Conservation (phyloP, 2,888 invertebrate genomes). For the Melanchra persicariae region DNA sequence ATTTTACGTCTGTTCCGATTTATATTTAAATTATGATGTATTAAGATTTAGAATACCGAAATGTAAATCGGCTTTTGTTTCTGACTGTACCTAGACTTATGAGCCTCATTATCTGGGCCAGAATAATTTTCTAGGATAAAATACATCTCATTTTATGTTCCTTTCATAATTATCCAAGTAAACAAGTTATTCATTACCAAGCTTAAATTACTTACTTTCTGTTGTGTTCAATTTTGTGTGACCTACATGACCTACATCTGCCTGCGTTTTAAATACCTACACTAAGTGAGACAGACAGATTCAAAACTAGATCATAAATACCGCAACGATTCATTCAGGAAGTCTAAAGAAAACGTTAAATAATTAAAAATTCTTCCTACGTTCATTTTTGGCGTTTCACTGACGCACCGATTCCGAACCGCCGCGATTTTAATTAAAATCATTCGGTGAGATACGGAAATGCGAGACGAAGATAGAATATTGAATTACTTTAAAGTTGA, state of each 20-base stretch:
- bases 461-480: constrained; percentile 47
- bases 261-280: no score
- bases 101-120: no score
- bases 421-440: constrained; percentile 64
- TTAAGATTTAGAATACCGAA: no score
- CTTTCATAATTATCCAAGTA: neutral
- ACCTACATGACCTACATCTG: no score
- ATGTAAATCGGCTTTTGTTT: no score
- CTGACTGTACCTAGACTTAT: no score
- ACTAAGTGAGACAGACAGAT: neutral
- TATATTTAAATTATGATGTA: no score
- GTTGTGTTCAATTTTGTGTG: no score
- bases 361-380: constrained; percentile 60
- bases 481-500: constrained; percentile 50
- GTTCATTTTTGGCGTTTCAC: constrained; percentile 52
- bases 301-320: constrained; percentile 20
- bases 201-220: neutral
- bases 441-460: constrained; percentile 53
- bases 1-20: no score
- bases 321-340: constrained; percentile 15
- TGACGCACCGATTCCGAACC: constrained; percentile 47
- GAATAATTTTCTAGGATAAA: neutral
- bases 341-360: constrained; percentile 29
- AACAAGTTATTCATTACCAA: no score
- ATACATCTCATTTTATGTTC: neutral